Evolutionary conservation across 2,797 vertebrate genomes (phyloP).

Genomic region (Bufotes viridis): DNA sequence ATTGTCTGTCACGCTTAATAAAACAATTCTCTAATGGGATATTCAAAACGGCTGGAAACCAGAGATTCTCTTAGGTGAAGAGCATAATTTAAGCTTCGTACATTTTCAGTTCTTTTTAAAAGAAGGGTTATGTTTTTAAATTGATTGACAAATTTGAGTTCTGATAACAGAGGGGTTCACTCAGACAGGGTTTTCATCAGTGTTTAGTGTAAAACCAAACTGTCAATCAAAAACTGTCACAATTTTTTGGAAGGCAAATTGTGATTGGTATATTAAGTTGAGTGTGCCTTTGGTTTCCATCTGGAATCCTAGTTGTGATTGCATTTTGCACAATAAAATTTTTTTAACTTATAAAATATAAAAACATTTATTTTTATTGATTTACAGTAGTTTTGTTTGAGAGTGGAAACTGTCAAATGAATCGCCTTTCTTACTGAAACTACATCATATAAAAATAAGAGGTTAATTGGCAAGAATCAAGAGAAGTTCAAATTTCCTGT

Average conservation of each 20-base stretch:
- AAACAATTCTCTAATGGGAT: too few relatives aligned
- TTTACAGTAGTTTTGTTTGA: neutral
- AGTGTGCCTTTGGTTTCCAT: neutral
- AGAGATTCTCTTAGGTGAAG: too few relatives aligned
- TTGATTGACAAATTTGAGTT: neutral
- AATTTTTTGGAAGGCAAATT: neutral
- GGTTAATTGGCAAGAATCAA: conserved; percentile 3
- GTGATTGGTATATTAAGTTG: too few relatives aligned
- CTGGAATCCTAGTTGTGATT: neutral
- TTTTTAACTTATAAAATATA: too few relatives aligned
- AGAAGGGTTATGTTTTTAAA: neutral
- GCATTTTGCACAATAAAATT: neutral
- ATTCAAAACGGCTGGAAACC: neutral
- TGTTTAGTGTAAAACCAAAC: neutral
- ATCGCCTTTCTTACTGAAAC: neutral
- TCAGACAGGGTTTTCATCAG: neutral
- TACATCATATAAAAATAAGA: neutral
- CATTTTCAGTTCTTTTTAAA: neutral
- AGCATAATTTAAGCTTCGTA: neutral
- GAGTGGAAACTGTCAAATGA: neutral
- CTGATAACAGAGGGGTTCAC: neutral
- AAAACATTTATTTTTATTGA: neutral
- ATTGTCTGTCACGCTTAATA: too few relatives aligned
- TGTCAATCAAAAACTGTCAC: neutral
- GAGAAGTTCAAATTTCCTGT: conserved; percentile 19